Evolutionary conservation across 2,888 invertebrate species (phyloP).

Genomic region (Exocentrus adspersus): DNA sequence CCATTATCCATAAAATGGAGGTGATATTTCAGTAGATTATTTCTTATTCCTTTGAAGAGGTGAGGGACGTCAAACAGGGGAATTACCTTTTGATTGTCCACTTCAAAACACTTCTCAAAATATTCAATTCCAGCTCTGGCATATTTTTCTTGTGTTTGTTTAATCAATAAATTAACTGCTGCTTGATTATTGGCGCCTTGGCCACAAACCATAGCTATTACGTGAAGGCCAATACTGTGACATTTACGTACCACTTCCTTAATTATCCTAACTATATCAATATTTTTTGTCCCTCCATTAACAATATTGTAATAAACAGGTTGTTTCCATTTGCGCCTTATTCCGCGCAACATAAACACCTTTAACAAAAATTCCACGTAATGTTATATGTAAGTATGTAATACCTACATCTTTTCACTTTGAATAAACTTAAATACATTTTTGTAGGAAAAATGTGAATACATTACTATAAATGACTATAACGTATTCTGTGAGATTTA

Average conservation of each 20-base stretch:
- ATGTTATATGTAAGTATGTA: not conserved
- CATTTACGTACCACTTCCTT: not conserved
- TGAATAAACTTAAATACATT: no score
- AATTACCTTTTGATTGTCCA: conserved; percentile 15
- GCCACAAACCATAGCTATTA: conserved; percentile 28
- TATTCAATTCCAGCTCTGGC: not conserved
- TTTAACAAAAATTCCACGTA: conserved; percentile 2
- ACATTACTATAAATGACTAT: no score
- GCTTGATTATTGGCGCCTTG: conserved; percentile 13
- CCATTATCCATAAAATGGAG: not conserved
- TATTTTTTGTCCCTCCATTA: conserved; percentile 10
- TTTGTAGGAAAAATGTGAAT: no score
- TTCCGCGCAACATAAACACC: conserved; percentile 35
- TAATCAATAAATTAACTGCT: conserved; percentile 26
- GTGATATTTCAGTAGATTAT: conserved; percentile 24
- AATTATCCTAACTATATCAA: conserved; percentile 20
- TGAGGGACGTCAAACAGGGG: conserved; percentile 34
- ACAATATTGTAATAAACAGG: conserved; percentile 34
- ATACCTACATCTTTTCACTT: not conserved
- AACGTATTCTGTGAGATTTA: no score
- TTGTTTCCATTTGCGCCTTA: conserved; percentile 34
- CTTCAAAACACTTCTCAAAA: conserved; percentile 7
- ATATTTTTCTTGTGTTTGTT: not conserved
- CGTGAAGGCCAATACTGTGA: conserved; percentile 9
- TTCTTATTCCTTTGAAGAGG: conserved; percentile 32